Conservation (phyloP, 92 coral and sea anemone species). For the Actinostola sp. region DNA sequence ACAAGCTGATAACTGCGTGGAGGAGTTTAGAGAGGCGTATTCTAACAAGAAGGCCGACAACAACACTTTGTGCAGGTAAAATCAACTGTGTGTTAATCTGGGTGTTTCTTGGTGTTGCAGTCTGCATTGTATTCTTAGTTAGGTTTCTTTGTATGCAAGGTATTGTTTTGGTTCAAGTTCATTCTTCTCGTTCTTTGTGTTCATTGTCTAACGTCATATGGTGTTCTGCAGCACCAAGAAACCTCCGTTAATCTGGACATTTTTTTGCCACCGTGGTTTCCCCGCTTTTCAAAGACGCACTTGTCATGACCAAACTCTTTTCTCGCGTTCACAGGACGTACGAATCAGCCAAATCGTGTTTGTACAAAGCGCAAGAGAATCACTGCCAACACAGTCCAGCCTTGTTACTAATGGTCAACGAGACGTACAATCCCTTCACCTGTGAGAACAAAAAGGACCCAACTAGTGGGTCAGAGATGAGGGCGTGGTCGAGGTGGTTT, state of each 20-base stretch:
- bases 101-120: background rate
- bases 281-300: background rate
- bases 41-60: background rate
- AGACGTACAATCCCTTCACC: background rate
- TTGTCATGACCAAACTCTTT: background rate
- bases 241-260: no score
- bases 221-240: no score
- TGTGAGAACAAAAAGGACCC: background rate
- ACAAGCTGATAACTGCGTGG: constrained; percentile 5
- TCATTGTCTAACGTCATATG: no score
- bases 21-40: constrained; percentile 12
- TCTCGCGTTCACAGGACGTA: background rate
- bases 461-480: background rate
- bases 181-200: no score
- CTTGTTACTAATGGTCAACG: background rate
- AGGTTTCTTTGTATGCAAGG: background rate
- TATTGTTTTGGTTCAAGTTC: background rate
- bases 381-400: background rate
- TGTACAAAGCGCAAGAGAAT: background rate
- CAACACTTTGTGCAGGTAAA: constrained; percentile 14
- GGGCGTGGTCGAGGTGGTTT: background rate
- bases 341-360: background rate
- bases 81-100: background rate
- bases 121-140: background rate
- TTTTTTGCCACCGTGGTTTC: no score